A percentile compares a stretch with the other conserved stretches of the same genome.
phyloP scores from a whole-genome alignment of 2,888 invertebrate species.

The Craniophora ligustri region DNA sequence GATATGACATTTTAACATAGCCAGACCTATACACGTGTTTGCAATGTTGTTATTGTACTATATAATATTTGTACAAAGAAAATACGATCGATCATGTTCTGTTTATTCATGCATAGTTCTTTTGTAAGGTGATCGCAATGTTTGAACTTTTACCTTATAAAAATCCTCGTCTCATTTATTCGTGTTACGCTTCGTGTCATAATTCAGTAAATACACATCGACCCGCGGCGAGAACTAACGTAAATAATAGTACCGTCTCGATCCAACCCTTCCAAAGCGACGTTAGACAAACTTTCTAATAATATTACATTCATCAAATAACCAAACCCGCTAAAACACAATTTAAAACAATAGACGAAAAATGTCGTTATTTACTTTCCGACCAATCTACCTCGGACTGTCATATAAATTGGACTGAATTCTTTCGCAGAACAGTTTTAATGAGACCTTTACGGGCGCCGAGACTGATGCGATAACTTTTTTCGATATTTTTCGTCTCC shows the following conservation, averaged over 20 bases:
- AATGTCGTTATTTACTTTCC: constrained; percentile 81
- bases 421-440: constrained; percentile 85
- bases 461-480: constrained; percentile 86
- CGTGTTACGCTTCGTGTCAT: constrained; percentile 25
- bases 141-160: constrained; percentile 32
- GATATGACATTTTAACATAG: constrained; percentile 14
- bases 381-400: constrained; percentile 76
- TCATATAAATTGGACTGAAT: constrained; percentile 84
- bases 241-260: constrained; percentile 17
- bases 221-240: constrained; percentile 5
- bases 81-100: constrained; percentile 9
- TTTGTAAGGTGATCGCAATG: constrained; percentile 23
- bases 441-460: constrained; percentile 83
- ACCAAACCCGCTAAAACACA: constrained; percentile 55
- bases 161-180: constrained; percentile 18
- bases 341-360: constrained; percentile 74
- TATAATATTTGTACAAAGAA: no score
- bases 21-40: no score
- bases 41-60: no score
- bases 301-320: constrained; percentile 37
- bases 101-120: constrained; percentile 25
- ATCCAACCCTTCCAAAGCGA: constrained; percentile 5
- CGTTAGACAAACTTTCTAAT: constrained; percentile 33
- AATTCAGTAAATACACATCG: constrained; percentile 36
- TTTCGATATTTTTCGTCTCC: constrained; percentile 84